Evolutionary conservation across 2,797 vertebrate genomes (phyloP).

Genomic region (Eulemur mongoz): DNA sequence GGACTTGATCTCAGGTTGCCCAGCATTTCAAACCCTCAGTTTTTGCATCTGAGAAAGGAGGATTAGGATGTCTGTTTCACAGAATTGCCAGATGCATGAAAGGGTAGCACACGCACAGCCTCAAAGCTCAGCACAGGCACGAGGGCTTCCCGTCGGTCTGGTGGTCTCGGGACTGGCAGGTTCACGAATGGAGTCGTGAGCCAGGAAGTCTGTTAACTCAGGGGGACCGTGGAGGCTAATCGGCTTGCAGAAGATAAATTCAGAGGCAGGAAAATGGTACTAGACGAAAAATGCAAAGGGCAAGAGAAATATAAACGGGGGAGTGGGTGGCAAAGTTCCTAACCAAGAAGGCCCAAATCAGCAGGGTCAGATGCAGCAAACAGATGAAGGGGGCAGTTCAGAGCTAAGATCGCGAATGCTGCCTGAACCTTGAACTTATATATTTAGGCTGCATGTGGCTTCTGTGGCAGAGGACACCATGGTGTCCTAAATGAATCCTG

Average conservation of each 20-base stretch:
- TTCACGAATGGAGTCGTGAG: fast-evolving
- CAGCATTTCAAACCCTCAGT: not conserved
- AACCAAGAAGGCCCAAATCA: not conserved
- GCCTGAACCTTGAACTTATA: not conserved
- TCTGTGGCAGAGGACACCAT: fast-evolving
- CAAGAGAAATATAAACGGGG: not conserved
- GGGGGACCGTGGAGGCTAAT: not conserved
- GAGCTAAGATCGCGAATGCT: fast-evolving
- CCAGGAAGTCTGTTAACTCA: not conserved
- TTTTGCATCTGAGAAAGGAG: not conserved
- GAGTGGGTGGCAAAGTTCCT: not conserved
- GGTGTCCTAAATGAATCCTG: fast-evolving
- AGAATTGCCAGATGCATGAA: not conserved
- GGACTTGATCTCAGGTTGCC: not conserved
- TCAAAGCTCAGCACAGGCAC: not conserved
- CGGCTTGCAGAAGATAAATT: not conserved
- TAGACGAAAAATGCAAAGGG: not conserved
- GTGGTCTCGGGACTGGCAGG: not conserved
- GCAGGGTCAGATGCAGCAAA: not conserved
- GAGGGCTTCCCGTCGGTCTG: fast-evolving
- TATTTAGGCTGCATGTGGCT: fast-evolving
- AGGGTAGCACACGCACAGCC: no score
- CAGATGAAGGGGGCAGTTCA: not conserved
- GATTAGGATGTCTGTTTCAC: not conserved
- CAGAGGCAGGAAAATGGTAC: not conserved